Percentiles rank a stretch among this genome's conserved stretches.
These are phyloP conservation scores for Ditylenchus dipsaci DNA, from an alignment of 1,140 invertebrate species.

Conservation along the genomic window DNA sequence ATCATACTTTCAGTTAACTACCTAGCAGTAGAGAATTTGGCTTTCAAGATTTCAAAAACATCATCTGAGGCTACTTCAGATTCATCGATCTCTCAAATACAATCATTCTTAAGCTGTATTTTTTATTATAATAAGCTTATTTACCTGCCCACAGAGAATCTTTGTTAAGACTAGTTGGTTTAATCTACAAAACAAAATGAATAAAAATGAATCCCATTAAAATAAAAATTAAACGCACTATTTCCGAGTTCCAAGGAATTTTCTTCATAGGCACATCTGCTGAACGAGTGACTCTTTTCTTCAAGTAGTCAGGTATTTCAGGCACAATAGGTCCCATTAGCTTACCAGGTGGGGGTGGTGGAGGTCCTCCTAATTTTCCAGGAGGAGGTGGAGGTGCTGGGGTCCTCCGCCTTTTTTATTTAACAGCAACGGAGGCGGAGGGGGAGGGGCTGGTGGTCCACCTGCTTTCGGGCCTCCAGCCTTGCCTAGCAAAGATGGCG, in stretches of 20 bases:
- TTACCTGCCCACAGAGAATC: conserved; percentile 35
- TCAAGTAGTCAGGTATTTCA: conserved; percentile 29
- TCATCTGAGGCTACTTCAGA: conserved; percentile 31
- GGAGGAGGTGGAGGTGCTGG: conserved; percentile 14
- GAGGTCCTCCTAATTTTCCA: conserved; percentile 13
- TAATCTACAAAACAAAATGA: conserved; percentile 27
- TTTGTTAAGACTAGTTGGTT: conserved; percentile 31
- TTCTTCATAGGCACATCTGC: conserved; percentile 42
- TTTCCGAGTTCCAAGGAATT: conserved; percentile 30
- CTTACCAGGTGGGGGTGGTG: conserved; percentile 7
- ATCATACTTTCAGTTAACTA: not conserved
- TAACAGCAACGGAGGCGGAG: conserved; percentile 11
- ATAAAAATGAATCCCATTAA: not conserved
- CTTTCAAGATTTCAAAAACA: conserved; percentile 31
- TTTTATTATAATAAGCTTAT: too few species aligned
- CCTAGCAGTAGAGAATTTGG: conserved; percentile 32
- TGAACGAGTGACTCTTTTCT: conserved; percentile 12
- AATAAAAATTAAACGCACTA: conserved; percentile 21
- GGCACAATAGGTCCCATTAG: not conserved
- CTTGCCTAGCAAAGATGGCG: conserved; percentile 11
- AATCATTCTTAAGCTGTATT: too few species aligned
- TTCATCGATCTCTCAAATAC: conserved; percentile 19
- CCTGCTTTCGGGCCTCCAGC: conserved; percentile 1
- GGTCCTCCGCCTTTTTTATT: not conserved
- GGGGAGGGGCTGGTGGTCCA: conserved; percentile 15